Evolutionary conservation across 1,140 invertebrate species (phyloP).

Genomic region (Macrocentrus cingulum): DNA sequence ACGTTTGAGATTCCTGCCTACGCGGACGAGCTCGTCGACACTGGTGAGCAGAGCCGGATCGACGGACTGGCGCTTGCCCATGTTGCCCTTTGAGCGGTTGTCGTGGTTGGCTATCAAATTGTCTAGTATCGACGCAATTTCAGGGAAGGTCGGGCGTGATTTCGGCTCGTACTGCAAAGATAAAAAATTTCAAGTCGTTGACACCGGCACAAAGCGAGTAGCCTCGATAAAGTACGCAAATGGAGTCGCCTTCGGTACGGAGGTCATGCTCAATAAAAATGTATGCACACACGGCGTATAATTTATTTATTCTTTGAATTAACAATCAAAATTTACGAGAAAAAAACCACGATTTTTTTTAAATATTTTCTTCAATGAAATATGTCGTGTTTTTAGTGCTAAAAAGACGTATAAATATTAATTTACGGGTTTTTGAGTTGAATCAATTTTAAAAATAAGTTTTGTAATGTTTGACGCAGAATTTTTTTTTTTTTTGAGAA

Average conservation of each 20-base stretch:
- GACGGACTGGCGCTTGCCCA: slow-evolving; percentile 45
- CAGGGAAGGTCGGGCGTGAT: slow-evolving; percentile 79
- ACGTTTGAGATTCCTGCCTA: slow-evolving; percentile 42
- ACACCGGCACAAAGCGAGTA: neutral
- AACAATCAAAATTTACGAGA: no score
- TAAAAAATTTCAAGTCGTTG: neutral
- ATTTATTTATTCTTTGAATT: no score
- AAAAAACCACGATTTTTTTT: no score
- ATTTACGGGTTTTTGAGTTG: no score
- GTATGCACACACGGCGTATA: no score
- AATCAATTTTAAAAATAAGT: no score
- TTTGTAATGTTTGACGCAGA: no score
- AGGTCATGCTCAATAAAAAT: no score
- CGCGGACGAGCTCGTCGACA: slow-evolving; percentile 49
- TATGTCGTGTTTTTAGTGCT: no score
- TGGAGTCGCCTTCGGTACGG: neutral
- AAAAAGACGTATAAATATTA: no score
- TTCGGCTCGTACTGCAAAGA: slow-evolving; percentile 77
- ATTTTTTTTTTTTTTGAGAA: no score
- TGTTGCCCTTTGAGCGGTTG: slow-evolving; percentile 40
- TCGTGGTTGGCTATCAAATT: slow-evolving; percentile 54
- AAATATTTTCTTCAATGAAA: no score
- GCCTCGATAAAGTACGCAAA: neutral
- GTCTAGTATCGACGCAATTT: slow-evolving; percentile 65
- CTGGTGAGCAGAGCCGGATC: slow-evolving; percentile 48